Base-by-base conservation (phyloP, 2,888 invertebrate species). In the Asteroscopus sphinx region DNA sequence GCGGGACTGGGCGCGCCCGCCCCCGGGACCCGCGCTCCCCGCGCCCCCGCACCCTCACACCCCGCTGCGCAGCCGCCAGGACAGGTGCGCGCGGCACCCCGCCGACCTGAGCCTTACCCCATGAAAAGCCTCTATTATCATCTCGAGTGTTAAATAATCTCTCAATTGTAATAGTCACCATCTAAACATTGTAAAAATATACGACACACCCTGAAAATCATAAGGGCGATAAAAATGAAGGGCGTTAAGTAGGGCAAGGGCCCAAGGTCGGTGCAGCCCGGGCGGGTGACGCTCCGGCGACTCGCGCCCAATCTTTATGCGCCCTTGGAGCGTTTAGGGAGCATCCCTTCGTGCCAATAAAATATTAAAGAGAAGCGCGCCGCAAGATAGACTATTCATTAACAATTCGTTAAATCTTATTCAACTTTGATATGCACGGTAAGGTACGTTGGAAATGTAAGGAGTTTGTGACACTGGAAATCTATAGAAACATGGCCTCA, bases 1-100 rank as follows among this genome's bases (percentile, higher is more conserved):
- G 88, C 92, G 92, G 90, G 88, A 90, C 92, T 89, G 86, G 83
- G 79, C 87, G 83, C 83, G 84, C 81, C 85, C 81, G 76, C 79
- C 86, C 77, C 77, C 79, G 73, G 68, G 69, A 77, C 79, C 80
- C 77, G 9, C 81, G 68, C 76, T 61, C 74, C 71, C 66, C 68
- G 51, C 68, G 46, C 70, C 51, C 70, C 72, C 72, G 69, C 60
- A 63, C 76, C 68, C 72, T 69, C 79, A 73, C 76, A 79, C 71
- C 76, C 75, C 80, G 81, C 74, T 80, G 77, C 78, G 84, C 83
- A 79, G 75, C 77, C 73, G 76, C 73, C 75, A 70, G 65, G 84
- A 83, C 89, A 90, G 91, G 91, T 87, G 87, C 86, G 87, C 86
- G 76, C 67, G 68, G 65, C 77, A 67, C 71, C 75, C 71, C 73